Percentiles rank a stretch among this genome's conserved stretches.
Evolutionary conservation across 2,888 invertebrate species (phyloP).

Genomic region (Pemphredon lugubris): DNA sequence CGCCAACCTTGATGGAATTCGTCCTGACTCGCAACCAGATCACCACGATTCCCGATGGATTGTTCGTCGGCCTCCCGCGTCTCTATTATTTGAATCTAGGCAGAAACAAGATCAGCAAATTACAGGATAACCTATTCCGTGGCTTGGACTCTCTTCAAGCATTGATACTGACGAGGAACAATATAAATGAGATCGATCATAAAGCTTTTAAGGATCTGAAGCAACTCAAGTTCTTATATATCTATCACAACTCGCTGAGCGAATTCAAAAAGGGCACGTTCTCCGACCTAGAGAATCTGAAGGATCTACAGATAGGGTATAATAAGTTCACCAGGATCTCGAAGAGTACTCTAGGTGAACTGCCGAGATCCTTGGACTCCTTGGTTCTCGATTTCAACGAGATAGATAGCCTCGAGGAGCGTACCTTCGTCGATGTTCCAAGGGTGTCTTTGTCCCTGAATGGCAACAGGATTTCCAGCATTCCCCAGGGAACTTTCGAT

Average conservation of each 20-base stretch:
- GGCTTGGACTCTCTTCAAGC: conserved; percentile 71
- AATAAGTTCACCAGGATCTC: conserved; percentile 79
- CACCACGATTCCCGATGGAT: conserved; percentile 47
- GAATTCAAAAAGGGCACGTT: conserved; percentile 76
- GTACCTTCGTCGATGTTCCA: conserved; percentile 78
- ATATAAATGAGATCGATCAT: conserved; percentile 74
- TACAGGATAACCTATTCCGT: conserved; percentile 56
- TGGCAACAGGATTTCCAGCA: conserved; percentile 78
- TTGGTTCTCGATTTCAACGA: conserved; percentile 80
- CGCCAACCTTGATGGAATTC: conserved; percentile 57
- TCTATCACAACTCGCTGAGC: conserved; percentile 56
- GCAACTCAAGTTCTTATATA: conserved; percentile 49
- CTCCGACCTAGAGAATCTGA: conserved; percentile 76
- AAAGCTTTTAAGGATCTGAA: conserved; percentile 72
- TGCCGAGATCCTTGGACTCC: conserved; percentile 76
- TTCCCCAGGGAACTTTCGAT: conserved; percentile 70
- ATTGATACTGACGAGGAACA: conserved; percentile 76
- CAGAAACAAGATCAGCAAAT: conserved; percentile 56
- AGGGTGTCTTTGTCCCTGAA: conserved; percentile 79
- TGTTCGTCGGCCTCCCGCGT: conserved; percentile 48
- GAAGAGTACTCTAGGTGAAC: conserved; percentile 75
- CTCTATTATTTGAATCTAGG: conserved; percentile 57
- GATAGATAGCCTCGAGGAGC: conserved; percentile 77
- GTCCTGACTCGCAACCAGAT: conserved; percentile 56
- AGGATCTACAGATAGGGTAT: conserved; percentile 78